Base-by-base conservation (phyloP, 2,888 invertebrate genomes). In the Clistopyga incitator region DNA sequence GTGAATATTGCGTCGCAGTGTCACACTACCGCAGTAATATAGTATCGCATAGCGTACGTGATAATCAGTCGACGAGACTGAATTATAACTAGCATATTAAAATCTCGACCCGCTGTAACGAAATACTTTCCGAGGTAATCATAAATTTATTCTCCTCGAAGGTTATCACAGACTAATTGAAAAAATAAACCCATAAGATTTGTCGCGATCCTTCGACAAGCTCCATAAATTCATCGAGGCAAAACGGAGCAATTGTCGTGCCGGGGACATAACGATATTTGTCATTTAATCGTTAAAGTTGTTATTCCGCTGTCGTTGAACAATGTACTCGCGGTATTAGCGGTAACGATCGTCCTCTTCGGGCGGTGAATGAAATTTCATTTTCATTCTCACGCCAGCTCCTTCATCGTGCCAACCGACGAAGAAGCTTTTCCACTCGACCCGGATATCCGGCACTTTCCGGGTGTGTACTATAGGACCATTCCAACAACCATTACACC, bases 391-490 rank as follows among this genome's bases (percentile, higher is more conserved):
- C 64, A 20, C 50, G 38, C 75, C 29, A 34, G 20, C 29, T 2
- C 47, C 34, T 29, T 29, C 34, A 47, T 15, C 61, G 20, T 29
- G 34, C 64, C 64, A 38, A 38, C 4, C 25, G 50, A 64, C 10
- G 64, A 75, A 64, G 61, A 75, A 75, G 75, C 75, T 75, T 64
- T 64, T 64, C n/a, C 64, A 64, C 75, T 75, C 75, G 52, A 64
- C 75, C 75, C 75, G 75, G 75, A 75, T 75, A 64, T 75, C 64
- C 75, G 52, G 64, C 75, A 75, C 75, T 75, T 75, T 64, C 64
- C 75, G 50, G 64, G 50, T 75, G 52, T 75, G 50, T 75, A 64
- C 64, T 38, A 64, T 75, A 75, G 75, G 29, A 25, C 74, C 61
- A 29, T 74, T 75, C 23, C 64, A 34, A 47, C 52, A 50, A 29